These are phyloP conservation scores for Eristalinus sepulchralis DNA, from an alignment of 2,888 invertebrate genomes.

Conservation along the genomic window DNA sequence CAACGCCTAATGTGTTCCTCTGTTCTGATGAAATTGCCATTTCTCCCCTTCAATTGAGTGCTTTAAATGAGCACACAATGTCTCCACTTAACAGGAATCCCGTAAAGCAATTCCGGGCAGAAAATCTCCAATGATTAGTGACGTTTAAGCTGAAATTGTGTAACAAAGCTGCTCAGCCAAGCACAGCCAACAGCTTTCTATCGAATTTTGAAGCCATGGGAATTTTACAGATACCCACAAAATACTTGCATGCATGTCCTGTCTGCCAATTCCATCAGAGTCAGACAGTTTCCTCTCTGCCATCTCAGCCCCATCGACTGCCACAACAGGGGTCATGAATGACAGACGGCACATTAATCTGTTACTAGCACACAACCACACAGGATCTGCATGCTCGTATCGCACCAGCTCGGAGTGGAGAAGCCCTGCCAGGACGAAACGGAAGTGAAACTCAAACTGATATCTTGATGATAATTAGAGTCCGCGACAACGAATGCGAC, in stretches of 20 bases:
- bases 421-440: constrained; percentile 42
- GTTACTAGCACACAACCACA: constrained; percentile 23
- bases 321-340: constrained; percentile 43
- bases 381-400: constrained; percentile 27
- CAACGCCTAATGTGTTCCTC: too few relatives aligned
- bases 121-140: background rate
- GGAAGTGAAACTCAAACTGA: constrained; percentile 65
- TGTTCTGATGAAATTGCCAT: background rate
- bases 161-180: background rate
- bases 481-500: constrained; percentile 48
- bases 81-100: background rate
- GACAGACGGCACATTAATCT: constrained; percentile 35
- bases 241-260: background rate
- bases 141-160: background rate
- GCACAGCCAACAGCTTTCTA: background rate
- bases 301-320: background rate
- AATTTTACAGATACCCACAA: background rate
- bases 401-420: constrained; percentile 28
- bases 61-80: background rate
- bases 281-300: background rate
- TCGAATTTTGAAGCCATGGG: background rate
- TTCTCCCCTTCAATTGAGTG: background rate
- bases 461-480: constrained; percentile 69
- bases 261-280: background rate
- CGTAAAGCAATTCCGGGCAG: background rate